Conservation (phyloP, 30 jellyfish, hydroid and myxozoan species). For the Cassiopea xamachana region DNA sequence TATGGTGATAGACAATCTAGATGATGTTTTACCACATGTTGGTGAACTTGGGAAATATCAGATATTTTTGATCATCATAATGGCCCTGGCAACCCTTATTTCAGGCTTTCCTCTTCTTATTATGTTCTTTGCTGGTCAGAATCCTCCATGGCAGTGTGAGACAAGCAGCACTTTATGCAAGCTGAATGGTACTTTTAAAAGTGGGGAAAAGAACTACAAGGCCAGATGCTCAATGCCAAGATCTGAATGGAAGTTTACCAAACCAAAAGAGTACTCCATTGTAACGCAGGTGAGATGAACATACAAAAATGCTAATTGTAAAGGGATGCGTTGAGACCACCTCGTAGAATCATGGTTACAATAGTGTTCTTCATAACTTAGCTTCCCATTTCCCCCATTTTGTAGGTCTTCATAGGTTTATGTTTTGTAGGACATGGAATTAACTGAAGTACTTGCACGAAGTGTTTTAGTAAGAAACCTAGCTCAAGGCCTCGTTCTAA, state of each 20-base stretch:
- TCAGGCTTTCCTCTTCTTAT: conserved; percentile 86
- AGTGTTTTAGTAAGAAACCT: no score
- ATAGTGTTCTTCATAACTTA: no score
- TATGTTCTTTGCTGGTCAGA: conserved; percentile 92
- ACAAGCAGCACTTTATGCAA: conserved; percentile 84
- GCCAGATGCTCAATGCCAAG: conserved; percentile 75
- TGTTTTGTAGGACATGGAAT: no score
- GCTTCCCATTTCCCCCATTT: no score
- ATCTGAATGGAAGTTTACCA: conserved; percentile 74
- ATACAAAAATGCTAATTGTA: no score
- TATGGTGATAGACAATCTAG: conserved; percentile 47
- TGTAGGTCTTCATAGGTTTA: no score
- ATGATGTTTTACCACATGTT: conserved; percentile 76
- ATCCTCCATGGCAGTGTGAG: conserved; percentile 95
- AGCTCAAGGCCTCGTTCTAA: no score
- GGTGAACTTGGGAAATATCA: conserved; percentile 95
- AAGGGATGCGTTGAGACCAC: no score
- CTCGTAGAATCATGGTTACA: no score
- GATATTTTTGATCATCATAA: conserved; percentile 54
- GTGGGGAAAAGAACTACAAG: conserved; percentile 22
- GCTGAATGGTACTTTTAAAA: conserved; percentile 59
- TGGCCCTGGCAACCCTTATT: conserved; percentile 72
- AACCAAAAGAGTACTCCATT: conserved; percentile 78
- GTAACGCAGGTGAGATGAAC: conserved; percentile 71
- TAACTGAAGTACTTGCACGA: no score